Conservation (phyloP, 2,113 vertebrate species). For the Eulacestoma nigropectus region DNA sequence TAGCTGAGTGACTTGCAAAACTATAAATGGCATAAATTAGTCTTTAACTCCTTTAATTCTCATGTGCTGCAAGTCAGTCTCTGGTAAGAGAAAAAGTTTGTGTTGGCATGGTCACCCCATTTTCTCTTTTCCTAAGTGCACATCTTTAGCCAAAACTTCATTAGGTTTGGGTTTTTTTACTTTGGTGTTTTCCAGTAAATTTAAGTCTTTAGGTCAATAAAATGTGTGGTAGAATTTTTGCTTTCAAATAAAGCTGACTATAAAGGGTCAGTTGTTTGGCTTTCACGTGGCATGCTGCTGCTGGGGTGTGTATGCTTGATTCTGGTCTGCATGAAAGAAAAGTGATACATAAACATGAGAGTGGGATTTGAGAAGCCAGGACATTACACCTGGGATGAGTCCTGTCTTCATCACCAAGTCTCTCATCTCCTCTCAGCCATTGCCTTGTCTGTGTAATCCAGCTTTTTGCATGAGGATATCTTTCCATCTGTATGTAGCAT, state of each 20-base stretch:
- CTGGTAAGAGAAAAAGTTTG: neutral
- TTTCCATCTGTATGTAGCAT: neutral
- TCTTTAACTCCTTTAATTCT: neutral
- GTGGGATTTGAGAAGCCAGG: neutral
- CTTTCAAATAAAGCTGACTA: neutral
- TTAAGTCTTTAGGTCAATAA: neutral
- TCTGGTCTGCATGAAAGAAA: neutral
- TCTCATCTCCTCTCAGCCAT: neutral
- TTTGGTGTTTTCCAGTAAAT: neutral
- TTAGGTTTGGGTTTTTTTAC: neutral
- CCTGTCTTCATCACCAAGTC: neutral
- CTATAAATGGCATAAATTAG: conserved; percentile 3
- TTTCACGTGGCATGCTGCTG: neutral
- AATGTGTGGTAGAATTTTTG: neutral
- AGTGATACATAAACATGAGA: neutral
- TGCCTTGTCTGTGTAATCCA: neutral
- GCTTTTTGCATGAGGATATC: neutral
- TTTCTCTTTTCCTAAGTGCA: neutral
- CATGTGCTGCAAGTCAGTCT: neutral
- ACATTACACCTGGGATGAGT: neutral
- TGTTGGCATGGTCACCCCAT: neutral
- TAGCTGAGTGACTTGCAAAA: conserved; percentile 19
- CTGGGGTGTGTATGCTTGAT: neutral
- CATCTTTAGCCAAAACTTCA: neutral
- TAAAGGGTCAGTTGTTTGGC: neutral